These are phyloP conservation scores for Drosophila athabasca DNA, from an alignment of 1,140 invertebrate genomes.

Conservation along the genomic window DNA sequence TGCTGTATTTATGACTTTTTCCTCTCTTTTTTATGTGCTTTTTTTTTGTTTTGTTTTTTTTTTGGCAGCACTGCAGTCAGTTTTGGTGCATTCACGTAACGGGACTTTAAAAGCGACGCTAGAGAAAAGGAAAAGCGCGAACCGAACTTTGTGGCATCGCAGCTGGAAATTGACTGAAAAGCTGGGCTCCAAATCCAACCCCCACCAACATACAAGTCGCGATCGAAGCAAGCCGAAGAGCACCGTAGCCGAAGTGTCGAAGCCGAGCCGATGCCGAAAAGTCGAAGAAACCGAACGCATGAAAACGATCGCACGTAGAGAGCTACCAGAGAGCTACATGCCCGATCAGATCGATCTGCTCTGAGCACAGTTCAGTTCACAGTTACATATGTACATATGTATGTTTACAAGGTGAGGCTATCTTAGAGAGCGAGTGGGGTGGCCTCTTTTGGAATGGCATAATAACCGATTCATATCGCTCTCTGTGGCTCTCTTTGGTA, in stretches of 20 bases:
- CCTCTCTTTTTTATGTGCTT: slow-evolving; percentile 13
- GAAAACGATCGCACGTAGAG: slow-evolving; percentile 16
- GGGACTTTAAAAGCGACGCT: slow-evolving; percentile 33
- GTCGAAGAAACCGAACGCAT: background rate
- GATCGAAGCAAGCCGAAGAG: background rate
- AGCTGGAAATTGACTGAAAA: slow-evolving; percentile 63
- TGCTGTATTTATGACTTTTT: slow-evolving; percentile 28
- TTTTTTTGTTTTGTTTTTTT: slow-evolving; percentile 10
- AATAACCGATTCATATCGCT: too few species aligned
- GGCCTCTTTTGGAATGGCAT: too few species aligned
- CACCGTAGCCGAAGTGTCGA: background rate
- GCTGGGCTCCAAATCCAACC: background rate
- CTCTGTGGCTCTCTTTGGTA: too few species aligned
- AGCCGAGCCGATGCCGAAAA: slow-evolving; percentile 5
- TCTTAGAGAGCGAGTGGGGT: too few species aligned
- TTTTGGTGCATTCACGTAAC: slow-evolving; percentile 52
- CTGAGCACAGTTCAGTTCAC: too few species aligned
- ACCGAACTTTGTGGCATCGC: slow-evolving; percentile 55
- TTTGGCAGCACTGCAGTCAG: slow-evolving; percentile 31
- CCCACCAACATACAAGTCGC: slow-evolving; percentile 4
- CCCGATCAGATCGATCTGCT: too few species aligned
- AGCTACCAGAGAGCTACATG: too few species aligned
- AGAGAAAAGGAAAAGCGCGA: slow-evolving; percentile 8
- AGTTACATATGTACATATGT: too few species aligned
- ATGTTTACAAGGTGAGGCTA: too few species aligned